Conservation (phyloP, 2,888 invertebrate genomes). For the Actias luna region DNA sequence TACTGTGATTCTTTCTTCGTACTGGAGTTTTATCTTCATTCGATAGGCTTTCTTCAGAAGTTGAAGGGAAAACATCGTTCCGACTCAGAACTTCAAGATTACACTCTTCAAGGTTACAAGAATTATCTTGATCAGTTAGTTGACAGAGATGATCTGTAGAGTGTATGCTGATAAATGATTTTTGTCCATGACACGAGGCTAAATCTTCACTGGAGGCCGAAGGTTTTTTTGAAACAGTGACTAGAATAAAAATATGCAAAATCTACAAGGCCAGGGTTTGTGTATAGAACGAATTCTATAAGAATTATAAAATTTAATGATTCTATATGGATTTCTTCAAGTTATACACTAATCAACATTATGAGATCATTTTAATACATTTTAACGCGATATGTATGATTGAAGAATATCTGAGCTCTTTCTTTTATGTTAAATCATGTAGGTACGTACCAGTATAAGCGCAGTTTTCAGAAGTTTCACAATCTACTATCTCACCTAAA, state of each 20-base stretch:
- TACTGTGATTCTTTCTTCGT: constrained; percentile 46
- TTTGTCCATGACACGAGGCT: constrained; percentile 57
- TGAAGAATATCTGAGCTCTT: too few relatives aligned
- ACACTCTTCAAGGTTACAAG: constrained; percentile 61
- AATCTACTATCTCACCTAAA: constrained; percentile 22
- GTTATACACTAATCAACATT: too few relatives aligned
- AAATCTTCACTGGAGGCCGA: constrained; percentile 49
- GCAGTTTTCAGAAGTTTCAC: constrained; percentile 55
- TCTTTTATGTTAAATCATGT: neutral
- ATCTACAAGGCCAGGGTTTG: too few relatives aligned
- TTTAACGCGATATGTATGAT: too few relatives aligned
- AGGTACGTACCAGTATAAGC: constrained; percentile 65
- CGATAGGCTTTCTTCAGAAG: constrained; percentile 73
- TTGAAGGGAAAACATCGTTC: constrained; percentile 74
- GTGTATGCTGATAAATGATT: constrained; percentile 76
- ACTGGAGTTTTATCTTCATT: constrained; percentile 63
- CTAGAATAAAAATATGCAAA: constrained; percentile 44
- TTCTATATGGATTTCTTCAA: too few relatives aligned
- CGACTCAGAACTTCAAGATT: constrained; percentile 72
- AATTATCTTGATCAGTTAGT: constrained; percentile 52
- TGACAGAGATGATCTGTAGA: constrained; percentile 75
- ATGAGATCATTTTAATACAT: too few relatives aligned
- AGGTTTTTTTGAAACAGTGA: constrained; percentile 70
- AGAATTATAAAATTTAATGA: too few relatives aligned
- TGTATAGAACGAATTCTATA: too few relatives aligned